Base-by-base conservation (phyloP, 2,113 vertebrate genomes). In the Elachura formosa region DNA sequence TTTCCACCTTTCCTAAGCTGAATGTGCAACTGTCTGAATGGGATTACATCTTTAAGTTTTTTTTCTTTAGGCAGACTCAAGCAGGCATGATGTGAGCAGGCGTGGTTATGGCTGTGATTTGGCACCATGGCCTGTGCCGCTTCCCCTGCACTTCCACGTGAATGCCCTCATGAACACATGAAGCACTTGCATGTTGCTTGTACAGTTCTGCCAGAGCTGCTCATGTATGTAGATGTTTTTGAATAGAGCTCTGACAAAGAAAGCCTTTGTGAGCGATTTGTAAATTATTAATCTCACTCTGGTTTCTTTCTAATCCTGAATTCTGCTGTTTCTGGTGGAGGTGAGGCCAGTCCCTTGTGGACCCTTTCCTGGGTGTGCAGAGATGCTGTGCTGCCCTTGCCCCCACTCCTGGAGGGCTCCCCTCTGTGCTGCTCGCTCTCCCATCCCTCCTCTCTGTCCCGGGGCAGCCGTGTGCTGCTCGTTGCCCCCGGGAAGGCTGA, bases 261-360 rank as follows among this genome's bases (percentile, higher is more conserved):
- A 55, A 26, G 31, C 55, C 55, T 90, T 90, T 92, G 74, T 41
- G 45, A 68, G n/a, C 20, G 40, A 45, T 66, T 69, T 91, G 51
- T 90, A 67, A 86, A 74, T 93, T 36, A 80, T 83, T 95, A 58
- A 84, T 76, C 67, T 55, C 51, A 41, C 46, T 74, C 63, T 62
- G 8, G 43, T 81, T 43, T 40, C 71, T 79, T 89, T 91, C 69
- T 94, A 41, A 43, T 71, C 10, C 8, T 52, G 52, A 51, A 48
- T 78, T 91, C 87, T 88, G 23, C 10, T 6, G 10, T 82, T 71
- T 71, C 38, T 59, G 43, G 31, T 28, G 11, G 13, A 46, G 12
- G 29, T 87, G 76, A 43, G 51, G 72, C 38, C 10, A 51, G 20
- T 87, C 10, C 41, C 33, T 59, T 49, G 48, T 20, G 36, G 36